Conservation (phyloP, 2,888 invertebrate genomes). For the Thera obeliscata region DNA sequence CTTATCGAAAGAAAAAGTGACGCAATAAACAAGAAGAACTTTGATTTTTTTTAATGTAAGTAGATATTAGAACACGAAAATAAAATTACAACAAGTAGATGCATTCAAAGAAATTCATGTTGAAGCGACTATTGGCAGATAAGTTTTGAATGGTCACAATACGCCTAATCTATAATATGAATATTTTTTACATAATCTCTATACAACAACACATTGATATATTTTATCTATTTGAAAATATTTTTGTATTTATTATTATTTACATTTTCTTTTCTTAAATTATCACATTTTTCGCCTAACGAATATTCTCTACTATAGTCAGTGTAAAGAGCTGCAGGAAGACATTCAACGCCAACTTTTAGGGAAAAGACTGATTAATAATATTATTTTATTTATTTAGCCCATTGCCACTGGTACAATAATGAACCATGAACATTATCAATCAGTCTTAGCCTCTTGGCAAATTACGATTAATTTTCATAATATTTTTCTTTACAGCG, state of each 20-base stretch:
- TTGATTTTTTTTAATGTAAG: too few species aligned
- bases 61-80: too few species aligned
- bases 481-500: constrained; percentile 70
- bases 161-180: constrained; percentile 56
- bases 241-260: constrained; percentile 66
- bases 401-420: too few species aligned
- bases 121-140: constrained; percentile 45
- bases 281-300: constrained; percentile 82
- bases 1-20: too few species aligned
- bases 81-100: too few species aligned
- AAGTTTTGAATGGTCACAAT: constrained; percentile 43
- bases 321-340: constrained; percentile 85
- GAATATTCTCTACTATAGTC: constrained; percentile 81
- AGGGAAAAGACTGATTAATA: constrained; percentile 32
- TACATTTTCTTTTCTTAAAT: constrained; percentile 70
- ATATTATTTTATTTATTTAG: neutral
- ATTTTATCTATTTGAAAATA: constrained; percentile 65
- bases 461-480: constrained; percentile 71
- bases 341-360: constrained; percentile 74
- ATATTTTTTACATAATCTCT: constrained; percentile 56
- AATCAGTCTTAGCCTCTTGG: constrained; percentile 47
- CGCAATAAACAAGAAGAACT: too few species aligned
- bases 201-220: constrained; percentile 71
- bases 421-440: constrained; percentile 2
- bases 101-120: neutral